Percentiles rank a stretch among this genome's conserved stretches.
phyloP scores from a whole-genome alignment of 2,797 vertebrate species.

The Eupleurogrammus muticus region DNA sequence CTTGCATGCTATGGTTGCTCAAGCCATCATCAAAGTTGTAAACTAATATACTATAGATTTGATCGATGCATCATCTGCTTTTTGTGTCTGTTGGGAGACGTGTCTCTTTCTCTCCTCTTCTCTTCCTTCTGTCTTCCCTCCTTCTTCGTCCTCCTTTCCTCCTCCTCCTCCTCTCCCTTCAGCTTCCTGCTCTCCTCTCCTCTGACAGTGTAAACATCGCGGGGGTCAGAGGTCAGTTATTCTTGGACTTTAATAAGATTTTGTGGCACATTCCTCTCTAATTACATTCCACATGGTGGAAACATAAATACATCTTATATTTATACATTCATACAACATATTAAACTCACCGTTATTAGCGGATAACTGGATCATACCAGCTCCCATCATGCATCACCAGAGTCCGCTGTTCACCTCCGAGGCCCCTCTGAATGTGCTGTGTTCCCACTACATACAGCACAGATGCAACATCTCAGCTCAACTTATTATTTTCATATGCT shows the following conservation, averaged over 20 bases:
- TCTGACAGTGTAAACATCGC: constrained; percentile 31
- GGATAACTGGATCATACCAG: background rate
- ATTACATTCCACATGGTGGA: constrained; percentile 44
- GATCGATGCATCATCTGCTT: no score
- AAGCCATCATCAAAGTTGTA: no score
- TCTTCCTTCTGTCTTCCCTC: background rate
- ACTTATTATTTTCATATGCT: no score
- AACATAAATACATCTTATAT: constrained; percentile 40
- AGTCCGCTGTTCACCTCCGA: no score
- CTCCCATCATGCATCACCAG: constrained; percentile 29
- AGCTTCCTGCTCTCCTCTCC: background rate
- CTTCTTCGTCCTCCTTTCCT: background rate
- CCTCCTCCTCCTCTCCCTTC: no score
- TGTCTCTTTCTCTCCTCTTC: no score
- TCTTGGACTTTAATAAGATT: constrained; percentile 30
- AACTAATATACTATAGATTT: no score
- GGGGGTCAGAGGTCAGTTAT: constrained; percentile 43
- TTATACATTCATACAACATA: constrained; percentile 22
- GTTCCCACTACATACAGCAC: no score
- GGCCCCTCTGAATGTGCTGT: no score
- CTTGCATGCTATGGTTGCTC: no score
- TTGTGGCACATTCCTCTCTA: constrained; percentile 45
- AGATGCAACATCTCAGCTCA: no score
- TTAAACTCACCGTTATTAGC: constrained; percentile 1
- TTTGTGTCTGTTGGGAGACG: no score